Percentiles rank a stretch among this genome's conserved stretches.
Evolutionary conservation across 2,888 invertebrate species (phyloP).

Genomic region (Zele albiditarsus): DNA sequence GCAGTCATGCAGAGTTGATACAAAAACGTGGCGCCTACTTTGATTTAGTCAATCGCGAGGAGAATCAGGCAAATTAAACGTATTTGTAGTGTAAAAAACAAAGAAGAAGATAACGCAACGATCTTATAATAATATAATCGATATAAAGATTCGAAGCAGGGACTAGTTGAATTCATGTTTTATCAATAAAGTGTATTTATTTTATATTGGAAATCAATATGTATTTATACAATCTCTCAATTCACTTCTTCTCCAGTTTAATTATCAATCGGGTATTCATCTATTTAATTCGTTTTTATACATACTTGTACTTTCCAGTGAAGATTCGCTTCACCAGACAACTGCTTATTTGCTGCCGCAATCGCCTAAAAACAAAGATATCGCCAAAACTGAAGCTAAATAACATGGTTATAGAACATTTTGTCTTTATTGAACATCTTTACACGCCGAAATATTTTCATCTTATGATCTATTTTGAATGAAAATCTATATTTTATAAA

Average conservation of each 20-base stretch:
- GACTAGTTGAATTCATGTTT: conserved; percentile 37
- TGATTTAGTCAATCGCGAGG: conserved; percentile 86
- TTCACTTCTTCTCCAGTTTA: background rate
- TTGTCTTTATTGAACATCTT: no score
- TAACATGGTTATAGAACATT: no score
- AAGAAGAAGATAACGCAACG: conserved; percentile 41
- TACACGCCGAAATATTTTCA: no score
- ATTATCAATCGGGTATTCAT: no score
- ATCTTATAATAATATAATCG: no score
- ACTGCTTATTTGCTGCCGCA: no score
- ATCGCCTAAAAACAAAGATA: no score
- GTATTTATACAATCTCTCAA: conserved; percentile 29
- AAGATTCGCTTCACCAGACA: no score
- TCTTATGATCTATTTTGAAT: no score
- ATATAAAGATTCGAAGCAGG: conserved; percentile 6
- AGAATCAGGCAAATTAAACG: conserved; percentile 65
- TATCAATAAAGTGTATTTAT: conserved; percentile 30
- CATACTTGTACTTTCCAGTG: no score
- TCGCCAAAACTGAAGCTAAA: no score
- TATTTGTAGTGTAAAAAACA: conserved; percentile 60
- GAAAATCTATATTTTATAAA: no score
- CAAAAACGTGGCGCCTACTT: conserved; percentile 88
- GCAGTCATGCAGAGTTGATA: conserved; percentile 86
- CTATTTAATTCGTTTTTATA: background rate
- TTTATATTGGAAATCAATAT: conserved; percentile 29